Conservation (phyloP, 2,113 vertebrate species). For the Leucopternis melanops region DNA sequence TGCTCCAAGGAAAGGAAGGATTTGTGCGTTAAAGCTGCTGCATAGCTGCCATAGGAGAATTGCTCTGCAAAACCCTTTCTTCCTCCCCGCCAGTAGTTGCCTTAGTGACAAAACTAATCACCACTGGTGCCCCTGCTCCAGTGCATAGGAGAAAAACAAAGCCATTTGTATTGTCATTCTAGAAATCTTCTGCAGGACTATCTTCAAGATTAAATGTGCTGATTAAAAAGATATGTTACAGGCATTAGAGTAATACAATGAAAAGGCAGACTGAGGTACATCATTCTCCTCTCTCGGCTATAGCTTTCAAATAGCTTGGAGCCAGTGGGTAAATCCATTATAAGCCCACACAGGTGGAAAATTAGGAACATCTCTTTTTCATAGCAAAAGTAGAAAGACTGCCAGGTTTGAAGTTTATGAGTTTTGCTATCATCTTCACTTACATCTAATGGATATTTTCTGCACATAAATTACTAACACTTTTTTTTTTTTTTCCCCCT, state of each 20-base stretch:
- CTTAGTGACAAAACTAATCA: conserved; percentile 44
- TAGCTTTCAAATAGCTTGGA: not conserved
- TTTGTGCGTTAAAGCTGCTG: not conserved
- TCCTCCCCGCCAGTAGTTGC: conserved; percentile 27
- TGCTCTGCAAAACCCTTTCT: not conserved
- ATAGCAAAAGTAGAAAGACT: not conserved
- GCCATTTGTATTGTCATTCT: not conserved
- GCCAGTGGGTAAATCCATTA: not conserved
- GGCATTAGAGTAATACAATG: not conserved
- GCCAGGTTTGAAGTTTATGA: not conserved
- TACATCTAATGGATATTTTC: not conserved
- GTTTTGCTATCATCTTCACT: not conserved
- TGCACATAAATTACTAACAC: not conserved
- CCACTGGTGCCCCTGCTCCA: not conserved
- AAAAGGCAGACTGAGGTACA: not conserved
- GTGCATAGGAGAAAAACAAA: not conserved
- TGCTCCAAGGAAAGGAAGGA: not conserved
- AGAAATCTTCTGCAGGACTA: not conserved
- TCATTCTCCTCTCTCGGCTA: not conserved
- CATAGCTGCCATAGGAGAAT: not conserved
- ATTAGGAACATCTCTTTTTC: not conserved
- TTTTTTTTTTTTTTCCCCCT: not conserved
- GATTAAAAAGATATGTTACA: not conserved
- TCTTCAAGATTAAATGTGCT: not conserved
- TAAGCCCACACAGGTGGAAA: not conserved